Evolutionary conservation across 2,113 vertebrate genomes (phyloP).

Genomic region (Apodemus sylvaticus): DNA sequence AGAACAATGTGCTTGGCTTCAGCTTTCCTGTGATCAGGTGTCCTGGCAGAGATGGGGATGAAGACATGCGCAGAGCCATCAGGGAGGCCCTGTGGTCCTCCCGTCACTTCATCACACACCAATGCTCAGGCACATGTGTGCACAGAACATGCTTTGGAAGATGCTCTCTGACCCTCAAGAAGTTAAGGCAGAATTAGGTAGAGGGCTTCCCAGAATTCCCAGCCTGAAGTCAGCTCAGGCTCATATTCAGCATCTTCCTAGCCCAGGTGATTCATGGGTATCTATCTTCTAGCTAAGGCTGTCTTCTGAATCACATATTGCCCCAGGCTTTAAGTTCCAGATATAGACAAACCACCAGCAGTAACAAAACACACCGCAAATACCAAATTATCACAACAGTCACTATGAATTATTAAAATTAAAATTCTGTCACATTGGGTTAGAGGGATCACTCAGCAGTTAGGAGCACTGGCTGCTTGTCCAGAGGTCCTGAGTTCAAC

Average conservation of each 20-base stretch:
- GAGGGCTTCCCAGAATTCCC: neutral
- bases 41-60: neutral
- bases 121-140: rapidly evolving
- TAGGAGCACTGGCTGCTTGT: neutral
- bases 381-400: neutral
- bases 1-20: neutral
- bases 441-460: neutral
- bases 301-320: neutral
- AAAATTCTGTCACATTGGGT: neutral
- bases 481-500: neutral
- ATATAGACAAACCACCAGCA: neutral
- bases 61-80: neutral
- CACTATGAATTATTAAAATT: neutral
- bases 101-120: rapidly evolving
- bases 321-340: neutral
- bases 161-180: neutral
- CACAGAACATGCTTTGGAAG: neutral
- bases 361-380: neutral
- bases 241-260: neutral
- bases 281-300: neutral
- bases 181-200: neutral
- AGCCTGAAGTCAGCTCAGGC: neutral
- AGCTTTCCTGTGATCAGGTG: neutral
- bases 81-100: neutral
- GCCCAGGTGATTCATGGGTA: neutral